Percentiles rank a stretch among this genome's conserved stretches.
Conservation (phyloP, 1,140 invertebrate genomes). For the Ceratosolen solmsi region DNA sequence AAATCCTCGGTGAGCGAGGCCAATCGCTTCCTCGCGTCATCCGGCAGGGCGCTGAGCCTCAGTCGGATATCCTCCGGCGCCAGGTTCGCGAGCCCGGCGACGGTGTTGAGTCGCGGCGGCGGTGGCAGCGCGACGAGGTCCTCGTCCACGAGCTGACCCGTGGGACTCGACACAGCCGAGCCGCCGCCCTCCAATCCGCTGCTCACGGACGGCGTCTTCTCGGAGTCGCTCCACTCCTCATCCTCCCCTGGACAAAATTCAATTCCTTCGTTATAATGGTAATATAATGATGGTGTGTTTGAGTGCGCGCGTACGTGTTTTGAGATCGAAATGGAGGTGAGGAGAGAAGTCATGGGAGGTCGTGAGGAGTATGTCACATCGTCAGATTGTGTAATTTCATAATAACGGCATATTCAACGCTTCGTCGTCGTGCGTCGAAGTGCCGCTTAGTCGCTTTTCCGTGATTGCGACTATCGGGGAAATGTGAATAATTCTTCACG, state of each 20-base stretch:
- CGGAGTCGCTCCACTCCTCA: constrained; percentile 73
- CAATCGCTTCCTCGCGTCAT: constrained; percentile 68
- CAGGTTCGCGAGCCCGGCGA: constrained; percentile 51
- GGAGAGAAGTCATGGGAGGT: no score
- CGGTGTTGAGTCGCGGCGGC: constrained; percentile 62
- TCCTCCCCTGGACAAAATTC: constrained; percentile 68
- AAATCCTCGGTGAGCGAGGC: constrained; percentile 66
- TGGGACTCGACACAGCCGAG: constrained; percentile 69
- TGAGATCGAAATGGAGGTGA: no score
- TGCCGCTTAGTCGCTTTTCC: neutral
- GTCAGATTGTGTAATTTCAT: neutral
- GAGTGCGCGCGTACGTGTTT: no score
- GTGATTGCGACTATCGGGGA: neutral
- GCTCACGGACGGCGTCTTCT: constrained; percentile 72
- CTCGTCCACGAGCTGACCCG: constrained; percentile 58
- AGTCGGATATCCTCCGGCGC: constrained; percentile 65
- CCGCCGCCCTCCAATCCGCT: constrained; percentile 70
- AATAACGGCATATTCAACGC: neutral
- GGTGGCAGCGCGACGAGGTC: constrained; percentile 63
- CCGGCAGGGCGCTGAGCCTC: constrained; percentile 65
- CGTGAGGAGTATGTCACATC: no score
- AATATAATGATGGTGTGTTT: no score
- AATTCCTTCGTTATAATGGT: neutral
- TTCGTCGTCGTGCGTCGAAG: neutral
- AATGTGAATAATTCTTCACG: constrained; percentile 20